A percentile compares a stretch with the other conserved stretches of the same genome.
Conservation (phyloP, 2,797 vertebrate genomes). For the Scolopax bukidnonensis region DNA sequence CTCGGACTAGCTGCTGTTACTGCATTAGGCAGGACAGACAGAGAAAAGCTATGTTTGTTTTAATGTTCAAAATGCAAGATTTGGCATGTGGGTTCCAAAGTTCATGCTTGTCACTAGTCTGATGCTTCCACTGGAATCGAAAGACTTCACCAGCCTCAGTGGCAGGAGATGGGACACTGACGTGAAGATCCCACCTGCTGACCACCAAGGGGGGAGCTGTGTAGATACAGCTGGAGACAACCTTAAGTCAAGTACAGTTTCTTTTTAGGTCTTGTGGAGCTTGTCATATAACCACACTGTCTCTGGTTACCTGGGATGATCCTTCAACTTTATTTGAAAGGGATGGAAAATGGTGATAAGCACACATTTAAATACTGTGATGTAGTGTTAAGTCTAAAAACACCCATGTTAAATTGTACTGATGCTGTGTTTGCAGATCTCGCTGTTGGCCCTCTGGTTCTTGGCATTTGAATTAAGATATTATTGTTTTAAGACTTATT, state of each 20-base stretch:
- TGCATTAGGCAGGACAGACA: not conserved
- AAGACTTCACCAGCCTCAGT: not conserved
- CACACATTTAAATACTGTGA: not conserved
- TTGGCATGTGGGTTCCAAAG: not conserved
- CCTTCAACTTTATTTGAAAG: not conserved
- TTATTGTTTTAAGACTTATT: not conserved
- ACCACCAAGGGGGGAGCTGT: not conserved
- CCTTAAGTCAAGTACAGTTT: not conserved
- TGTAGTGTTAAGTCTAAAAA: not conserved
- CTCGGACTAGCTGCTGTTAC: not conserved
- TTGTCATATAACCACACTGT: not conserved
- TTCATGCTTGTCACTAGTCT: not conserved
- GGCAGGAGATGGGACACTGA: not conserved
- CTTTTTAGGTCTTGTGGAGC: not conserved
- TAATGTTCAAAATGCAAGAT: not conserved
- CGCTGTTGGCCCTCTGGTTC: not conserved
- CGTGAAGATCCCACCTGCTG: not conserved
- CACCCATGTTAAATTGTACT: rapidly evolving
- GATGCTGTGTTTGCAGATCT: not conserved
- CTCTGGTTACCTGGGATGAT: not conserved
- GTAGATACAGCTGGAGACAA: not conserved
- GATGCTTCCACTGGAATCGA: not conserved
- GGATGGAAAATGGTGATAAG: not conserved
- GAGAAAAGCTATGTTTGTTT: not conserved
- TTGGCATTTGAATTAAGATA: not conserved